Evolutionary conservation across 2,797 vertebrate species (phyloP).

Genomic region (Acipenser ruthenus): DNA sequence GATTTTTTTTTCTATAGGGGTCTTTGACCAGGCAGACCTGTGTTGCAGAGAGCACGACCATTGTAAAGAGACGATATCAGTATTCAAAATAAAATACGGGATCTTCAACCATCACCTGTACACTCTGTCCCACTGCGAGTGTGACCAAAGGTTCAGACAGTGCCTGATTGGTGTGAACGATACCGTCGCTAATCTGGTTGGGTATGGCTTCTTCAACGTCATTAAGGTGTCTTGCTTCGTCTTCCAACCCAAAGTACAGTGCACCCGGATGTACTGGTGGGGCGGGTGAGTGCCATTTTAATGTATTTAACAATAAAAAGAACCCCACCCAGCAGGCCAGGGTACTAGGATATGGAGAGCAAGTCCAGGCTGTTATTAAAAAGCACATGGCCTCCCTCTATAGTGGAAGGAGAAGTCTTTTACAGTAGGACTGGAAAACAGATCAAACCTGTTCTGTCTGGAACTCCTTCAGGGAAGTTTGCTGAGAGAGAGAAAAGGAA

Average conservation of each 20-base stretch:
- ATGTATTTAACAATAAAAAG: neutral
- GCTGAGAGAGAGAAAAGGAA: no score
- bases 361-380: no score
- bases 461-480: no score
- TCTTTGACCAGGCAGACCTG: slow-evolving; percentile 61
- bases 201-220: slow-evolving; percentile 75
- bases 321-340: no score
- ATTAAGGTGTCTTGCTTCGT: slow-evolving; percentile 77
- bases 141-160: slow-evolving; percentile 64
- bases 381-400: no score
- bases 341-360: no score
- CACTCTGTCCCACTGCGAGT: slow-evolving; percentile 82
- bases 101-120: slow-evolving; percentile 78
- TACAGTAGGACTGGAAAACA: no score
- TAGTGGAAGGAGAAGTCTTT: no score
- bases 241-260: slow-evolving; percentile 61
- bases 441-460: no score
- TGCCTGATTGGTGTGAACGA: slow-evolving; percentile 62
- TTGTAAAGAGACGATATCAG: slow-evolving; percentile 64
- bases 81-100: slow-evolving; percentile 69
- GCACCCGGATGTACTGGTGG: slow-evolving; percentile 72
- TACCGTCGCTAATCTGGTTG: slow-evolving; percentile 66
- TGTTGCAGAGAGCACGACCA: slow-evolving; percentile 83
- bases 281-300: slow-evolving; percentile 58
- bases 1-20: slow-evolving; percentile 36